A percentile compares a stretch with the other conserved stretches of the same genome.
Evolutionary conservation across 2,888 invertebrate genomes (phyloP).

Genomic region (Drosophila longiperda): DNA sequence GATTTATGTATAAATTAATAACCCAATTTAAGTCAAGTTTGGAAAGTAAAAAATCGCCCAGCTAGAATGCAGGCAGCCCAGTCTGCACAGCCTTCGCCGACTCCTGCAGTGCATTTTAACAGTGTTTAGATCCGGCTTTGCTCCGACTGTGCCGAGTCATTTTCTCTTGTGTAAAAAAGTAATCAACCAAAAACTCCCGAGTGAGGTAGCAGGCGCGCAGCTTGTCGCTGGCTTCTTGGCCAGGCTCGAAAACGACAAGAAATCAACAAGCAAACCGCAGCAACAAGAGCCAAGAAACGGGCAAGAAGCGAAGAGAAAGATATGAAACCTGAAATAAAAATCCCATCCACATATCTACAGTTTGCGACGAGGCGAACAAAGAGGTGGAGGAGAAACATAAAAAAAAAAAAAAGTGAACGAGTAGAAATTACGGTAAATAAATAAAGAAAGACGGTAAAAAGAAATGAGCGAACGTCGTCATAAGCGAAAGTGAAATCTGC

Average conservation of each 20-base stretch:
- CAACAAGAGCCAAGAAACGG: slow-evolving; percentile 47
- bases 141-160: slow-evolving; percentile 51
- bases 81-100: slow-evolving; percentile 30
- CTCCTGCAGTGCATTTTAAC: slow-evolving; percentile 24
- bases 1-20: slow-evolving; percentile 9
- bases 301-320: slow-evolving; percentile 27
- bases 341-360: slow-evolving; percentile 21
- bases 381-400: slow-evolving; percentile 13
- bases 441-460: slow-evolving; percentile 60
- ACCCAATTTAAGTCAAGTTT: slow-evolving; percentile 51
- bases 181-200: slow-evolving; percentile 40
- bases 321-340: slow-evolving; percentile 14
- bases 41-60: slow-evolving; percentile 59
- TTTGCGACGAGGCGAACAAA: slow-evolving; percentile 11
- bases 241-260: slow-evolving; percentile 47
- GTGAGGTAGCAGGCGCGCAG: slow-evolving; percentile 49
- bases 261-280: slow-evolving; percentile 40
- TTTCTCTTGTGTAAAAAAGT: slow-evolving; percentile 58
- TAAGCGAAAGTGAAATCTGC: slow-evolving; percentile 84
- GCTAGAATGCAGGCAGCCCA: slow-evolving; percentile 51
- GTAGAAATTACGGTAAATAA: slow-evolving; percentile 81
- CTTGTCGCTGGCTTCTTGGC: slow-evolving; percentile 64
- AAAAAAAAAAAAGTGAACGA: slow-evolving; percentile 70
- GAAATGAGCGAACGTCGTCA: slow-evolving; percentile 80
- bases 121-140: slow-evolving; percentile 68